These are phyloP conservation scores for Bufotes viridis DNA, from an alignment of 2,797 vertebrate genomes.

Conservation along the genomic window DNA sequence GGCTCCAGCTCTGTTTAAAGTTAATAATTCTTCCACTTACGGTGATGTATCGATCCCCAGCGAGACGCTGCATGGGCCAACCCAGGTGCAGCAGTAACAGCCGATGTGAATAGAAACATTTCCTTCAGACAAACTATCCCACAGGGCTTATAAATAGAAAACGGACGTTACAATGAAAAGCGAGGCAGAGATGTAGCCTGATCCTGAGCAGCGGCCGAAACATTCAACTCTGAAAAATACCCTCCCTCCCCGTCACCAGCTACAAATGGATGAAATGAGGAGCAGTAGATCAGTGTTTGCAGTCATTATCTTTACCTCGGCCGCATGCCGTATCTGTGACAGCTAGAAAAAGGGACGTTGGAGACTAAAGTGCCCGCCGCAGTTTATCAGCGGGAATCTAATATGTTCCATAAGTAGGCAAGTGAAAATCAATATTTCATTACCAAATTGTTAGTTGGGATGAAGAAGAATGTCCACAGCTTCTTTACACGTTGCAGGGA, in stretches of 20 bases:
- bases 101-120: slow-evolving; percentile 97
- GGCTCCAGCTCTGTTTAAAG: slow-evolving; percentile 79
- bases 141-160: slow-evolving; percentile 94
- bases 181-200: slow-evolving; percentile 85
- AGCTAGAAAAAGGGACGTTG: slow-evolving; percentile 81
- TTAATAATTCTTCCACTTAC: slow-evolving; percentile 81
- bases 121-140: slow-evolving; percentile 98
- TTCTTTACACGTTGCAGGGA: slow-evolving; percentile 87
- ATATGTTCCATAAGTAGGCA: slow-evolving; percentile 96
- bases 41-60: slow-evolving; percentile 91
- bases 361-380: slow-evolving; percentile 86
- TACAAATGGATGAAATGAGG: slow-evolving; percentile 97
- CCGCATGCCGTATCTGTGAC: slow-evolving; percentile 97
- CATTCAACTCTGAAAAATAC: slow-evolving; percentile 90
- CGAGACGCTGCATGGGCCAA: slow-evolving; percentile 88
- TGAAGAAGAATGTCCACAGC: slow-evolving; percentile 92
- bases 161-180: slow-evolving; percentile 88
- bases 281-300: slow-evolving; percentile 85
- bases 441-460: slow-evolving; percentile 99
- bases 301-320: slow-evolving; percentile 93
- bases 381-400: slow-evolving; percentile 99
- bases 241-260: slow-evolving; percentile 88
- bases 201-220: slow-evolving; percentile 88
- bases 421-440: slow-evolving; percentile 99
- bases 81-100: slow-evolving; percentile 97